A percentile compares a stretch with the other conserved stretches of the same genome.
Evolutionary conservation across 1,140 invertebrate species (phyloP).

Genomic region (Pogonognathellus flavescens): DNA sequence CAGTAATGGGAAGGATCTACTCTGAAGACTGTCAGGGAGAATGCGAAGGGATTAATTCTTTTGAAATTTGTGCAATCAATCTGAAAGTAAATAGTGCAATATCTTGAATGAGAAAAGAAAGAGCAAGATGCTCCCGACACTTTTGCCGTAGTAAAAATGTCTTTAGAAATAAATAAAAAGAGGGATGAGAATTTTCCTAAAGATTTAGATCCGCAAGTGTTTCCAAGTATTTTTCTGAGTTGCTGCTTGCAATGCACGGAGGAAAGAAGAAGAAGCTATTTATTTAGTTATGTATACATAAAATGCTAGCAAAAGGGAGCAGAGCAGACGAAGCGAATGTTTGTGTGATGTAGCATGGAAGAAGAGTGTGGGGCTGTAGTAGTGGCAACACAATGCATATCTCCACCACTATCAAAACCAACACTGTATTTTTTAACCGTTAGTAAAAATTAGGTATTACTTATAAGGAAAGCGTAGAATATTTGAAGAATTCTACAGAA

Average conservation of each 20-base stretch:
- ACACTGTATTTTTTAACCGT: too few species aligned
- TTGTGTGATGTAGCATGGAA: too few species aligned
- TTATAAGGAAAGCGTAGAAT: not conserved
- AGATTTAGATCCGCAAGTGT: constrained; percentile 48
- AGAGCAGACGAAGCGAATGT: too few species aligned
- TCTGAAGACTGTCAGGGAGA: not conserved
- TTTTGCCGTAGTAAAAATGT: constrained; percentile 20
- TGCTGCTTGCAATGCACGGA: not conserved
- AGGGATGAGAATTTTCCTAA: constrained; percentile 4
- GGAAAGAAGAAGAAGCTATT: not conserved
- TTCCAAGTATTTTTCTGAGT: constrained; percentile 37
- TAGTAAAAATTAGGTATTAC: too few species aligned
- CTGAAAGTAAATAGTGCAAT: constrained; percentile 23
- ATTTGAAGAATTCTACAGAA: too few species aligned
- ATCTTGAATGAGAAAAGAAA: constrained; percentile 29
- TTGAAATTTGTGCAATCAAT: constrained; percentile 45
- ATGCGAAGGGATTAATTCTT: constrained; percentile 29
- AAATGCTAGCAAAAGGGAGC: too few species aligned
- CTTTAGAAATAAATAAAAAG: constrained; percentile 46
- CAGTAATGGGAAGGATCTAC: constrained; percentile 1
- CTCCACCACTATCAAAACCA: too few species aligned
- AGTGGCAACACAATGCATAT: not conserved
- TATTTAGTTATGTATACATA: too few species aligned
- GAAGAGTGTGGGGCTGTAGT: too few species aligned
- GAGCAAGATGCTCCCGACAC: constrained; percentile 7